Evolutionary conservation across 2,888 invertebrate species (phyloP).

Genomic region (Erebia ligea): DNA sequence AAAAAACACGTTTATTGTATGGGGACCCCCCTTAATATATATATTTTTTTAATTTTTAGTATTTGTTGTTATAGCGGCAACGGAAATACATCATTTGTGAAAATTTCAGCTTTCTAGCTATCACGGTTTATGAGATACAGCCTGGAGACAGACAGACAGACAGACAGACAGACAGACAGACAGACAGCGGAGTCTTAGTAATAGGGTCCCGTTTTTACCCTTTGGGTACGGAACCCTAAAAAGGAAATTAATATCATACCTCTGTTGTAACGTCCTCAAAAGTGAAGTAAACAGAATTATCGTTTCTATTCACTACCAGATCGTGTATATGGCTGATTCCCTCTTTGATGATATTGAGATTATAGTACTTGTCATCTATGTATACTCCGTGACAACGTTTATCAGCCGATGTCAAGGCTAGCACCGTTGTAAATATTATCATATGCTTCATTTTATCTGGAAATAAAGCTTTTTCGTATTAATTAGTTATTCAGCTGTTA

Average conservation of each 20-base stretch:
- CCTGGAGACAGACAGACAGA: too few relatives aligned
- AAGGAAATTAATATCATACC: background rate
- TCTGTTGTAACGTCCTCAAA: slow-evolving; percentile 58
- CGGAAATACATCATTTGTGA: too few relatives aligned
- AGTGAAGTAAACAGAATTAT: slow-evolving; percentile 68
- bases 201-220: too few relatives aligned
- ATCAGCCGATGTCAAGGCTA: slow-evolving; percentile 50
- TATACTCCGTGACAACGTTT: slow-evolving; percentile 59
- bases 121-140: too few relatives aligned
- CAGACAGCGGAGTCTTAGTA: too few relatives aligned
- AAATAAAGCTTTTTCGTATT: slow-evolving; percentile 11
- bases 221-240: too few relatives aligned
- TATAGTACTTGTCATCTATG: slow-evolving; percentile 62
- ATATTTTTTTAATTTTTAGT: too few relatives aligned
- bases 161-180: too few relatives aligned
- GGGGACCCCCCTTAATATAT: too few relatives aligned
- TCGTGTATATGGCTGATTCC: slow-evolving; percentile 65
- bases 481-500: background rate
- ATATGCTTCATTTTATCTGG: slow-evolving; percentile 48
- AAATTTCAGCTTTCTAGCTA: too few relatives aligned
- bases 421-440: slow-evolving; percentile 42
- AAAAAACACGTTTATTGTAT: too few relatives aligned
- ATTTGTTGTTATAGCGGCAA: too few relatives aligned
- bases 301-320: slow-evolving; percentile 59
- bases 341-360: slow-evolving; percentile 64